Base-by-base conservation (phyloP, 2,797 vertebrate species). In the Molossus molossus region DNA sequence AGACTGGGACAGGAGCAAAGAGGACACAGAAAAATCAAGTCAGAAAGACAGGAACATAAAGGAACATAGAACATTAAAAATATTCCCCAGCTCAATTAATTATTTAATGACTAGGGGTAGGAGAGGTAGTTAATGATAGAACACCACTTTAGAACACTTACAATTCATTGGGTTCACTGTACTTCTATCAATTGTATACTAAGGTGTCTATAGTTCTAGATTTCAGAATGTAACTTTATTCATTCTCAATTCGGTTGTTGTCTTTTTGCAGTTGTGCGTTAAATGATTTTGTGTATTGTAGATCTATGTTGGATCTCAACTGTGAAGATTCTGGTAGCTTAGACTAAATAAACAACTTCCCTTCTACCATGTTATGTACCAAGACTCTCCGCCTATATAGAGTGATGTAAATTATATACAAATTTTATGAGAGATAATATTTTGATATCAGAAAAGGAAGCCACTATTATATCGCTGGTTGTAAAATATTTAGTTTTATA, bases 401-500 rank as follows among this genome's bases (percentile, higher is more conserved):
- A 84, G n/a, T 50, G 5, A 88, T 53, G 50, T 20, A 77, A 18
- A 29, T 69, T 18, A 29, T 37, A 45, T 5, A 91, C 27, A 40
- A 1, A 57, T 25, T 76, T 94, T 29, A 45, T 37, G 75, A 40
- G 53, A 53, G 21, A 37, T 27, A 79, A 48, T 0, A 27, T 70
- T 79, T 88, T 92, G 25, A 84, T n/a, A 76, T 90, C 33, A 73
- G 40, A 87, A 93, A 93, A 90, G n/a, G 76, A 27, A 84, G 5
- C 1, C 45, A 58, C 27, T 84, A 12, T 2, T 90, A 4, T 73
- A 62, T 79, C 64, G 57, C 5, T 90, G 29, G 23, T 50, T 80
- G 21, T 57, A 57, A 83, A 50, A 29, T 70, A 50, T 23, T 84
- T 94, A 58, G 10, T 58, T 91, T 88, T 91, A 9, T 85, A 60